Evolutionary conservation across 2,113 vertebrate species (phyloP).

Genomic region (Turdus rufiventris): DNA sequence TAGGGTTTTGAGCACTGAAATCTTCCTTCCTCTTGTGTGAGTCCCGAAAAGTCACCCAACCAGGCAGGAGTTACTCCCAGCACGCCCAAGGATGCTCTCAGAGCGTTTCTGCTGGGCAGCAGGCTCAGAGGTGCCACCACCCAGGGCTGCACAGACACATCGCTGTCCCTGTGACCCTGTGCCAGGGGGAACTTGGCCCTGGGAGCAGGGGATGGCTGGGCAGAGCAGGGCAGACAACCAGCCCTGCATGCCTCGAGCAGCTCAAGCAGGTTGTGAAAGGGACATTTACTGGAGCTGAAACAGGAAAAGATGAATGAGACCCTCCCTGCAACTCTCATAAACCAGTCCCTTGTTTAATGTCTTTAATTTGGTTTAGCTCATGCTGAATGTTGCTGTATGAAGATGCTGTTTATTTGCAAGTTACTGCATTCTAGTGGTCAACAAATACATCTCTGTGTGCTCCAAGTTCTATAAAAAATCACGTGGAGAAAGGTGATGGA

Average conservation of each 20-base stretch:
- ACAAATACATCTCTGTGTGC: background rate
- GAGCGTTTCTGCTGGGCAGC: background rate
- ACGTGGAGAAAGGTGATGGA: background rate
- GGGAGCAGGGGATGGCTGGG: background rate
- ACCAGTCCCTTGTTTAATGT: background rate
- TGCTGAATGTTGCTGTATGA: background rate
- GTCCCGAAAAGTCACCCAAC: background rate
- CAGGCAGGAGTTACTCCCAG: background rate
- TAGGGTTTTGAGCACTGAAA: background rate
- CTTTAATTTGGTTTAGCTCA: background rate
- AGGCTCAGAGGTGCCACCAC: background rate
- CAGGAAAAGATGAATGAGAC: background rate
- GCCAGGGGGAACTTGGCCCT: background rate
- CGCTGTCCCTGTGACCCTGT: background rate
- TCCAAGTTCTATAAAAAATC: background rate
- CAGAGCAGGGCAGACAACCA: background rate
- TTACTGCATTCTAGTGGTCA: background rate
- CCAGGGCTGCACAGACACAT: background rate
- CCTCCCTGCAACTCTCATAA: background rate
- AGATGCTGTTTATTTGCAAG: background rate
- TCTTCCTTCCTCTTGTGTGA: background rate
- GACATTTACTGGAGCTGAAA: no score
- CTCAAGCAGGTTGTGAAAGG: background rate
- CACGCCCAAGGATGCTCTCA: fast-evolving
- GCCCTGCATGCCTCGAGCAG: fast-evolving